Percentiles rank a stretch among this genome's conserved stretches.
Evolutionary conservation across 2,113 vertebrate species (phyloP).

Genomic region (Phylloscopus trochilus): DNA sequence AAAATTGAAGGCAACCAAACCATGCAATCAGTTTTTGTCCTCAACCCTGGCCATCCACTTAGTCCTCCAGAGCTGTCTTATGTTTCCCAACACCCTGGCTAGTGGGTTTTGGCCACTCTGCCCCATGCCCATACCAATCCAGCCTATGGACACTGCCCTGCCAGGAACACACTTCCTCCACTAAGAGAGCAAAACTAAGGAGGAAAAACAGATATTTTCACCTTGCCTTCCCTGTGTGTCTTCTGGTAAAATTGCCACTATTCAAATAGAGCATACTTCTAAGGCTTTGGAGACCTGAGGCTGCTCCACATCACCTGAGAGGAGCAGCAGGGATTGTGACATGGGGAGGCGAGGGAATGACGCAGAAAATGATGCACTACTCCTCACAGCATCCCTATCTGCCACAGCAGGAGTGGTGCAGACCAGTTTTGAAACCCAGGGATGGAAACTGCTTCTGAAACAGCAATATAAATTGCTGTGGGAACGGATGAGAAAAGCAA

Average conservation of each 20-base stretch:
- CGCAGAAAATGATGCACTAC: not conserved
- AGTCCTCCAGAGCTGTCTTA: slow-evolving; percentile 4
- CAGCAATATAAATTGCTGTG: not conserved
- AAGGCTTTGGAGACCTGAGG: not conserved
- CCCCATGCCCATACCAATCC: not conserved
- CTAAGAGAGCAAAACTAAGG: not conserved
- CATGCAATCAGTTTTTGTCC: not conserved
- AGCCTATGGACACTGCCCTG: not conserved
- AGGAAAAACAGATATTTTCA: not conserved
- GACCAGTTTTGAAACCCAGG: not conserved
- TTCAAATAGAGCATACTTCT: not conserved
- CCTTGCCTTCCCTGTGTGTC: not conserved
- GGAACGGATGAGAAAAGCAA: not conserved
- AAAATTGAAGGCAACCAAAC: slow-evolving; percentile 13
- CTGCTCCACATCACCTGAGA: not conserved
- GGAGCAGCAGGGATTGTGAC: not conserved
- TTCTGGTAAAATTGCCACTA: not conserved
- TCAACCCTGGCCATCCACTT: slow-evolving; percentile 21
- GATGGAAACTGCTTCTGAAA: not conserved
- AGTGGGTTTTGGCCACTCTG: not conserved
- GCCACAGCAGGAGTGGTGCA: not conserved
- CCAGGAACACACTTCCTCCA: not conserved
- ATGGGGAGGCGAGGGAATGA: accelerated
- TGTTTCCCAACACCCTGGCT: not conserved
- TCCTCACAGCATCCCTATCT: not conserved